Base-by-base conservation (phyloP, 2,113 vertebrate species). In the Cochlearius cochlearius region DNA sequence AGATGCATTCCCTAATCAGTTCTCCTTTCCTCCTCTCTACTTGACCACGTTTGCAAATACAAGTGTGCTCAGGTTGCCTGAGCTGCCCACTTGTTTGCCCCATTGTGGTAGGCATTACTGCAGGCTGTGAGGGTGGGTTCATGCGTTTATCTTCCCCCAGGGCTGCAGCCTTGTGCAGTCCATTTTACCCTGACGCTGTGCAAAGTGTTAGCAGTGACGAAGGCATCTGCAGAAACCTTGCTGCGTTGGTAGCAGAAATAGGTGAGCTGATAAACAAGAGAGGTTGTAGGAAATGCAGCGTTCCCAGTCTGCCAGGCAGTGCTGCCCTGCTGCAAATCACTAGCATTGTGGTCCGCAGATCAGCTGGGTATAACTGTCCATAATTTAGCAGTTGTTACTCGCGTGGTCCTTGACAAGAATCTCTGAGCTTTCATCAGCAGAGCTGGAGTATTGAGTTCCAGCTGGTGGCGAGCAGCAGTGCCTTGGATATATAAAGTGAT, bases 121-220 rank as follows among this genome's bases (percentile, higher is more conserved):
- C 12, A 27, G 47, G 16, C 36, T 68, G 23, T 45, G 23, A 39
- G 55, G 19, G 8, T 32, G 29, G 17, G 11, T 30, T 30, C 29
- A 16, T 0, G 0, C 0, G 0, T 34, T n/a, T 21, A 10, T 76
- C 20, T 23, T 64, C 27, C 30, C 5, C 2, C 19, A 12, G 47
- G 41, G 21, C 18, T 38, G n/a, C 50, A 12, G 22, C 5, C 0
- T 0, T 14, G 9, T 59, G 43, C 15, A 19, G 25, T 23, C 32
- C 20, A 4, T 58, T 18, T 29, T 36, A 19, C 23, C 34, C 25
- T 34, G 29, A 27, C 0, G 3, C 29, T 52, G 30, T 32, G 64
- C 34, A 16, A 14, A 16, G 20, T 7, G 11, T 55, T 66, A 21
- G 41, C 0, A 0, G 52, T 32, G 19, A 21, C 2, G 7, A 59